phyloP scores from a whole-genome alignment of 2,888 invertebrate species.

The Parnassius glacialis region DNA sequence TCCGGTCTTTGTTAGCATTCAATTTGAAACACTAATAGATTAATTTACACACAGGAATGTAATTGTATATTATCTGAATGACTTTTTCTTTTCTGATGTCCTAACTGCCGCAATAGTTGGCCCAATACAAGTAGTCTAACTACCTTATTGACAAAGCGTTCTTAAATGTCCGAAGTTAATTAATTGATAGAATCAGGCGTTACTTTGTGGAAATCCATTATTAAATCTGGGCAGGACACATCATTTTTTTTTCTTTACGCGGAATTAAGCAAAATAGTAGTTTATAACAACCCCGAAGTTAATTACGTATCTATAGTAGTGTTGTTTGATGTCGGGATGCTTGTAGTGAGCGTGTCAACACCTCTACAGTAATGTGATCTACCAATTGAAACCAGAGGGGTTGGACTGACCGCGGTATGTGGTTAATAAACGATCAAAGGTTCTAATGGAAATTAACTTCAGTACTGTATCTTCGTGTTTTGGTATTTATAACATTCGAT shows the following conservation, averaged over 20 bases:
- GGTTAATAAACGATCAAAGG: slow-evolving; percentile 48
- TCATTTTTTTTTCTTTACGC: too few species aligned
- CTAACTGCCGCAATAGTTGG: background rate
- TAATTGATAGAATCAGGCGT: too few species aligned
- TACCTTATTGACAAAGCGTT: slow-evolving; percentile 47
- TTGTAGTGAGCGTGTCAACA: slow-evolving; percentile 59
- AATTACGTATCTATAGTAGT: slow-evolving; percentile 59
- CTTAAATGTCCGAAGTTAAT: slow-evolving; percentile 53
- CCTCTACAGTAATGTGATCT: slow-evolving; percentile 65
- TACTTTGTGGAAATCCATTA: too few species aligned
- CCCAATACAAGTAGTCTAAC: slow-evolving; percentile 2
- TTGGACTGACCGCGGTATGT: slow-evolving; percentile 58
- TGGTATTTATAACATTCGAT: background rate
- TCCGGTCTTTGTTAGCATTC: slow-evolving; percentile 59
- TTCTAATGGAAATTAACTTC: slow-evolving; percentile 34
- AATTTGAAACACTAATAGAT: slow-evolving; percentile 50
- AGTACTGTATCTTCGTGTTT: slow-evolving; percentile 34
- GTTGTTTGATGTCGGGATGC: slow-evolving; percentile 58
- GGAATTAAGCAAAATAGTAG: too few species aligned
- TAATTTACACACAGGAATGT: slow-evolving; percentile 28
- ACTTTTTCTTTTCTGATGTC: background rate
- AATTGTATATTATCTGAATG: slow-evolving; percentile 1
- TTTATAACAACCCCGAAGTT: too few species aligned
- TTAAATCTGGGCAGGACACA: too few species aligned
- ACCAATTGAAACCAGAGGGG: slow-evolving; percentile 60